Base-by-base conservation (phyloP, 2,888 invertebrate genomes). In the Nomada goodeniana region DNA sequence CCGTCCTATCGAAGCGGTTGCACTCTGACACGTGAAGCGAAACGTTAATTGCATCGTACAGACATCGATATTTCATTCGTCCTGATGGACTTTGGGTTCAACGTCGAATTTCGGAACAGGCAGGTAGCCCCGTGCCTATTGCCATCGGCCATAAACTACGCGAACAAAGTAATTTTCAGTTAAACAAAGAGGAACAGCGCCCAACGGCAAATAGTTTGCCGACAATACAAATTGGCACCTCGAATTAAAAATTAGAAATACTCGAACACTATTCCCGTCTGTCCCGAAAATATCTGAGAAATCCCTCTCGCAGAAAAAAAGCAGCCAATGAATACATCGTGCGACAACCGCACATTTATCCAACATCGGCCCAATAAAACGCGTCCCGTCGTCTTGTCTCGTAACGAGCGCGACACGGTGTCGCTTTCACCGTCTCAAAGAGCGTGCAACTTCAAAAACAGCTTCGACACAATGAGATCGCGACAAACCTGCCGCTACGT, bases 341-440 rank as follows among this genome's bases (percentile, higher is more conserved):
- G 23, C 15, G 26, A 11, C 26, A 59, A 59, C 26, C 29, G 18
- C 13, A 29, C 59, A 7, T 59, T 59, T 29, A 15, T 26, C 26
- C 13, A 26, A 59, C 59, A 23, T 13, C 59, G 15, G 15, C 29
- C 59, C 59, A 15, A 13, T 10, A 10, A 3, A 29, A 13, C 13
- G 0, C n/a, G n/a, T n/a, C n/a, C n/a, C 26, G 50, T n/a, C 9
- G 5, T 55, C 11, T 68, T 20, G 63, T 10, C 47, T 0, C 23
- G n/a, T 2, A 42, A 47, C 2, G 13, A 63, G 23, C 13, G 44
- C 63, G 15, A 47, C 47, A 18, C 53, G 42, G 68, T 55, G 0
- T 68, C 23, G 11, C 55, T 7, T 68, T 55, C 63, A 63, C 67
- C 55, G 18, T 55, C 55, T 42, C 36, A 36, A 68, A 42, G 36